Conservation (phyloP, 2,797 vertebrate genomes). For the Mus minutoides region DNA sequence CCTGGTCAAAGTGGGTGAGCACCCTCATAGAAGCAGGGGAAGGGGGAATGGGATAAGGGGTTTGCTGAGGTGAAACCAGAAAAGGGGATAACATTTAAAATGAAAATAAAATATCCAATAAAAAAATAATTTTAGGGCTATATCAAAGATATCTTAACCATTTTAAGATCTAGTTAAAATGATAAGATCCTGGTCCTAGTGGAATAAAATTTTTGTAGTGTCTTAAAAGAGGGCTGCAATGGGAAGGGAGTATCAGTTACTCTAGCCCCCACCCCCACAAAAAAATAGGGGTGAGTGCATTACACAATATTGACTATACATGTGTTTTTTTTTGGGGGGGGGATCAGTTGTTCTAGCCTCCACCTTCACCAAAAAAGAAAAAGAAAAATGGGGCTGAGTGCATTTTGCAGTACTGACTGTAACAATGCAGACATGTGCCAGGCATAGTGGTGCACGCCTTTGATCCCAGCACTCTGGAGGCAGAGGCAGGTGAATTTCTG, state of each 20-base stretch:
- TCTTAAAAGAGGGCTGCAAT: not conserved
- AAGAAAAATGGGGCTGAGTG: not conserved
- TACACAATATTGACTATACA: not conserved
- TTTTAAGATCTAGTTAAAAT: not conserved
- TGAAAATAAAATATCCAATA: no score
- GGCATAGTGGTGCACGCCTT: no score
- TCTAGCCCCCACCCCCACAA: not conserved
- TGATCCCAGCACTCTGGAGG: no score
- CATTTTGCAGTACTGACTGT: not conserved
- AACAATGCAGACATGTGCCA: not conserved
- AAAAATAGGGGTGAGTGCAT: not conserved
- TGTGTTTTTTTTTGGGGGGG: not conserved
- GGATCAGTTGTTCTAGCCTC: not conserved
- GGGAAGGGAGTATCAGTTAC: not conserved
- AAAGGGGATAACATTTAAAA: no score
- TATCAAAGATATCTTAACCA: not conserved
- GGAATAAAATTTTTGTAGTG: not conserved
- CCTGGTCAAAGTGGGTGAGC: not conserved
- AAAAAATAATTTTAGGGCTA: not conserved
- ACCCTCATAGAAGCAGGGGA: no score
- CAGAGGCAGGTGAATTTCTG: no score
- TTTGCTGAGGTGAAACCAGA: no score
- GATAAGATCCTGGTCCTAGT: conserved; percentile 8
- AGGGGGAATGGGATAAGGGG: no score
- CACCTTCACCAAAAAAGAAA: not conserved